These are phyloP conservation scores for Xyrichtys novacula DNA, from an alignment of 2,797 vertebrate genomes.

Conservation along the genomic window DNA sequence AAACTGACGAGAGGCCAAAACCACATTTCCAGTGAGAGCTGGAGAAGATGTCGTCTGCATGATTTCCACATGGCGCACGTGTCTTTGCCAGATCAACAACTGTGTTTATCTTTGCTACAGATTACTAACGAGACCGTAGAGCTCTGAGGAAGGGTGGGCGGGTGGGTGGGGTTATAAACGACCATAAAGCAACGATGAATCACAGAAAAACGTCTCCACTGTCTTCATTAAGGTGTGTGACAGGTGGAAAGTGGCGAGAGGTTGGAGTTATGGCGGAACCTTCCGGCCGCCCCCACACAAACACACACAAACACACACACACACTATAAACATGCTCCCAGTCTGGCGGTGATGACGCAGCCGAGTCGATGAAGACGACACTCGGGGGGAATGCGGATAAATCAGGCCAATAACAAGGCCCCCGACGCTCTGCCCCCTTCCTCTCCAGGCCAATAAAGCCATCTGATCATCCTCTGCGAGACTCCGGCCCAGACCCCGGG, in stretches of 20 bases:
- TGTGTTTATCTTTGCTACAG: constrained; percentile 52
- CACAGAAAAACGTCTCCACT: constrained; percentile 32
- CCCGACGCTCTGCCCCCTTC: constrained; percentile 54
- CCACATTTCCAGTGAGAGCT: constrained; percentile 16
- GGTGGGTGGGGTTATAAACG: constrained; percentile 8
- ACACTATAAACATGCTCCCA: constrained; percentile 19
- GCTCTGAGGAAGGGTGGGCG: constrained; percentile 27
- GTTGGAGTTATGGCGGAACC: constrained; percentile 20
- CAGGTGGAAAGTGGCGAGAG: constrained; percentile 46
- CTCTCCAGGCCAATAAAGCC: constrained; percentile 73
- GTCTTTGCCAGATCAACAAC: constrained; percentile 59
- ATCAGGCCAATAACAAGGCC: constrained; percentile 80
- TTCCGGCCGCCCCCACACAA: constrained; percentile 1
- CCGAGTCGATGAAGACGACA: constrained; percentile 67
- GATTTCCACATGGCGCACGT: constrained; percentile 29
- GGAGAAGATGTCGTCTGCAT: constrained; percentile 35
- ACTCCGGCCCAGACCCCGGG: constrained; percentile 54
- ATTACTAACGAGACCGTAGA: constrained; percentile 56
- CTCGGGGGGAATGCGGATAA: constrained; percentile 79
- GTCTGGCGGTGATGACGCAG: constrained; percentile 36
- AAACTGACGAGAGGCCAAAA: constrained; percentile 33
- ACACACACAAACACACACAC: constrained; percentile 9
- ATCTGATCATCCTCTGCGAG: constrained; percentile 81
- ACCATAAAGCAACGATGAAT: constrained; percentile 46
- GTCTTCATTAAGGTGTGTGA: constrained; percentile 61